Evolutionary conservation across 2,797 vertebrate species (phyloP).

Genomic region (Enteromius afrohamiltoni): DNA sequence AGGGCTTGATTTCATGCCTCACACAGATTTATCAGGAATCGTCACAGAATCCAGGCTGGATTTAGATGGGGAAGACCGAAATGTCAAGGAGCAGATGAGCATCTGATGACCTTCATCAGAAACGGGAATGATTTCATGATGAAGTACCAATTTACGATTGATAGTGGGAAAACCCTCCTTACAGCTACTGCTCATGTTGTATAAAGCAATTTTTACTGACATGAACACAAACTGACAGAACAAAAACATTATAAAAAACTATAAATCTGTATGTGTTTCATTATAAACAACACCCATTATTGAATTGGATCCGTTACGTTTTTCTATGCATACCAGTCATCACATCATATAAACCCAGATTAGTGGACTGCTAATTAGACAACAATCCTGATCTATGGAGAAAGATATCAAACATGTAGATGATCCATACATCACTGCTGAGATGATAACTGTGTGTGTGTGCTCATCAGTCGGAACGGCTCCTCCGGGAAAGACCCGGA

Average conservation of each 20-base stretch:
- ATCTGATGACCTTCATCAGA: conserved; percentile 59
- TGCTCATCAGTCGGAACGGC: neutral
- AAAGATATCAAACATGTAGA: neutral
- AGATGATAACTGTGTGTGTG: conserved; percentile 5
- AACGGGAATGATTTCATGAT: conserved; percentile 66
- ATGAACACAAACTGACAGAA: neutral
- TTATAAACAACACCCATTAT: neutral
- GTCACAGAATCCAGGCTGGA: conserved; percentile 43
- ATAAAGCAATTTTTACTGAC: neutral
- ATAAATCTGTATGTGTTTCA: neutral
- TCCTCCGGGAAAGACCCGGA: conserved; percentile 29
- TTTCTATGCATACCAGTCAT: neutral
- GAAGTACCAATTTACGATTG: conserved; percentile 32
- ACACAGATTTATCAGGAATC: conserved; percentile 58
- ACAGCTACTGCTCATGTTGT: neutral
- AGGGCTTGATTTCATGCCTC: conserved; percentile 43
- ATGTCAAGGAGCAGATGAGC: conserved; percentile 41
- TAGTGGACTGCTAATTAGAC: conserved; percentile 5
- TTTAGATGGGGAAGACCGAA: neutral
- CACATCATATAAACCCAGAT: neutral
- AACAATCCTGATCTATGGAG: neutral
- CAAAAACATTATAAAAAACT: neutral
- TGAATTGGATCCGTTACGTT: neutral
- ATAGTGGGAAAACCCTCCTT: neutral
- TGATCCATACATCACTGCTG: neutral